phyloP scores from a whole-genome alignment of 37 sponge, comb jelly and placozoan genomes.

The Cliona cf. orientalis region DNA sequence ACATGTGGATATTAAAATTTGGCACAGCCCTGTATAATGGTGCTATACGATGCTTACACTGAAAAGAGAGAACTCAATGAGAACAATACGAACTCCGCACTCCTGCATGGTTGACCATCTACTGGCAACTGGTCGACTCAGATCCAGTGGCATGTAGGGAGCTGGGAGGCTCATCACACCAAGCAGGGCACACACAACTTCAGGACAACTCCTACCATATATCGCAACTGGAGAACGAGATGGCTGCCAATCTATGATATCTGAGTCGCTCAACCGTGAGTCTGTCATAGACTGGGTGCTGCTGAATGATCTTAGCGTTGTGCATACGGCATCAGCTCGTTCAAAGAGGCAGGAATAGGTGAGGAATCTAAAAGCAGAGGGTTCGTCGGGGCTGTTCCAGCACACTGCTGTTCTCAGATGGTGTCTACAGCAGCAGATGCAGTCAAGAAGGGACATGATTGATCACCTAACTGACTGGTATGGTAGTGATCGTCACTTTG shows the following conservation, averaged over 20 bases:
- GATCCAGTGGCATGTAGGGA: constrained; percentile 24
- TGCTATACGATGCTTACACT: neutral
- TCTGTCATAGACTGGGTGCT: too few species aligned
- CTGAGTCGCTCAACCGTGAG: neutral
- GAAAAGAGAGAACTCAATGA: neutral
- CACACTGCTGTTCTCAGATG: constrained; percentile 10
- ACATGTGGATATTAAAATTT: neutral
- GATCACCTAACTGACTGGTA: neutral
- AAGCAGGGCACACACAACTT: constrained; percentile 28
- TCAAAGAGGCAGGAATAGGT: constrained; percentile 14
- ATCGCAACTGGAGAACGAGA: constrained; percentile 10
- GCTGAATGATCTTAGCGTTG: neutral
- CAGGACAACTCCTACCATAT: constrained; percentile 33
- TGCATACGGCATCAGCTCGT: neutral
- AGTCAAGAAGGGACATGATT: constrained; percentile 39
- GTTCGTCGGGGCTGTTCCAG: neutral
- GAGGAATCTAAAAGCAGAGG: neutral
- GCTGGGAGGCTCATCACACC: constrained; percentile 24
- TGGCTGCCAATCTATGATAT: too few species aligned
- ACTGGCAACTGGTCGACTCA: neutral
- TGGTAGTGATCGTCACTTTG: neutral
- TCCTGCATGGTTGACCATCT: neutral
- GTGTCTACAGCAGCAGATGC: constrained; percentile 50
- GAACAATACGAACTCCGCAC: neutral
- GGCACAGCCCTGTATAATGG: neutral